Evolutionary conservation across 2,888 invertebrate species (phyloP).

Genomic region (Trisateles emortualis): DNA sequence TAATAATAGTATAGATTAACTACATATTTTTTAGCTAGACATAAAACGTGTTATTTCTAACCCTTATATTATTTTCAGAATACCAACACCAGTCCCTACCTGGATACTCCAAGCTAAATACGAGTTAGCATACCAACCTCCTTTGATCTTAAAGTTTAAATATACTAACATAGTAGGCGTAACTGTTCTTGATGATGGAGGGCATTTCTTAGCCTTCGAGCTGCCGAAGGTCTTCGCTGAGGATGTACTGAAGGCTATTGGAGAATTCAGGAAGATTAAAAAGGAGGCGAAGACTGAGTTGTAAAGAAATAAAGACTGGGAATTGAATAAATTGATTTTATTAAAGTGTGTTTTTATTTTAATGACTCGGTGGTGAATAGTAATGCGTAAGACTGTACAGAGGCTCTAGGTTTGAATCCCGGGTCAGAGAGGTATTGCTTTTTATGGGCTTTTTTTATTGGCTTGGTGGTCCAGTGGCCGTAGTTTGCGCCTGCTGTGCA

Average conservation of each 20-base stretch:
- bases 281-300: constrained; percentile 70
- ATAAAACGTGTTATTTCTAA: background rate
- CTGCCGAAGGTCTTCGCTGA: constrained; percentile 89
- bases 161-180: constrained; percentile 89
- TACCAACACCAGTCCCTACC: constrained; percentile 89
- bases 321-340: constrained; percentile 1
- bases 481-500: too few relatives aligned
- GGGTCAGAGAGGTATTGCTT: too few relatives aligned
- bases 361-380: too few relatives aligned
- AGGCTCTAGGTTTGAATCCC: too few relatives aligned
- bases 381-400: too few relatives aligned
- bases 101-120: constrained; percentile 90
- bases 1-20: too few relatives aligned
- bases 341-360: background rate
- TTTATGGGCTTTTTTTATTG: too few relatives aligned
- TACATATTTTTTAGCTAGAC: too few relatives aligned
- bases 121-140: constrained; percentile 88
- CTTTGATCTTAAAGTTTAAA: constrained; percentile 85
- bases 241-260: constrained; percentile 86
- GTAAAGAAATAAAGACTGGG: constrained; percentile 53
- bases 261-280: constrained; percentile 56
- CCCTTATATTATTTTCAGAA: constrained; percentile 70
- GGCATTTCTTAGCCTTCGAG: constrained; percentile 95
- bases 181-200: constrained; percentile 89
- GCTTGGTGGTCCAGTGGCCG: too few relatives aligned